phyloP scores from a whole-genome alignment of 2,888 invertebrate genomes.

The Yponomeuta sedellus region DNA sequence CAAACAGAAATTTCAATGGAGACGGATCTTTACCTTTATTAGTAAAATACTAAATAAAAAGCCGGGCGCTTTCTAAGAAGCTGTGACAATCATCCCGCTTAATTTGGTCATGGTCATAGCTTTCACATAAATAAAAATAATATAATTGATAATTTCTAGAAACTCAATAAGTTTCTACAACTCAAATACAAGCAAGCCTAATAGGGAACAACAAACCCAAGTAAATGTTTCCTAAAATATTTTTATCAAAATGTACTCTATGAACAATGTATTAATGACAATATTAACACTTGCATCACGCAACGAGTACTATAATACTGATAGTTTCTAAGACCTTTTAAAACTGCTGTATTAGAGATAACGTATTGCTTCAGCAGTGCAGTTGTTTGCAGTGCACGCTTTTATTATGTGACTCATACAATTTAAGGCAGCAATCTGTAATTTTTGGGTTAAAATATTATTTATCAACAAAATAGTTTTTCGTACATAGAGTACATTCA shows the following conservation, averaged over 20 bases:
- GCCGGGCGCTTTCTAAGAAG: conserved; percentile 35
- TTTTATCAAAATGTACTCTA: neutral
- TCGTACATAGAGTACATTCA: no score
- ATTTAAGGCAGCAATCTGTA: no score
- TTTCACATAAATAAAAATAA: neutral
- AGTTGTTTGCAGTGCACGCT: no score
- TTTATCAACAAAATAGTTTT: no score
- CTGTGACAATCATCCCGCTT: conserved; percentile 25
- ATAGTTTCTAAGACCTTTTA: neutral
- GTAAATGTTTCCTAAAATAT: neutral
- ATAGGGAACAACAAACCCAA: no score
- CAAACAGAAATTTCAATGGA: no score
- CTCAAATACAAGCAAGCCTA: no score
- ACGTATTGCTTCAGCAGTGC: no score
- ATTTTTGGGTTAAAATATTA: no score
- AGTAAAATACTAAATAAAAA: neutral
- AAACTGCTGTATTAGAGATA: neutral
- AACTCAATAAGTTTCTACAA: neutral
- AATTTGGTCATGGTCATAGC: neutral
- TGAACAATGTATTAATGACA: neutral
- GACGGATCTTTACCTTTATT: no score
- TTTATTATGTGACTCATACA: no score
- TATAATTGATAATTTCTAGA: neutral
- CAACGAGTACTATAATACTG: neutral
- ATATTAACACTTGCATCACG: neutral